Evolutionary conservation across 2,888 invertebrate species (phyloP).

Genomic region (Tetranychus piercei): DNA sequence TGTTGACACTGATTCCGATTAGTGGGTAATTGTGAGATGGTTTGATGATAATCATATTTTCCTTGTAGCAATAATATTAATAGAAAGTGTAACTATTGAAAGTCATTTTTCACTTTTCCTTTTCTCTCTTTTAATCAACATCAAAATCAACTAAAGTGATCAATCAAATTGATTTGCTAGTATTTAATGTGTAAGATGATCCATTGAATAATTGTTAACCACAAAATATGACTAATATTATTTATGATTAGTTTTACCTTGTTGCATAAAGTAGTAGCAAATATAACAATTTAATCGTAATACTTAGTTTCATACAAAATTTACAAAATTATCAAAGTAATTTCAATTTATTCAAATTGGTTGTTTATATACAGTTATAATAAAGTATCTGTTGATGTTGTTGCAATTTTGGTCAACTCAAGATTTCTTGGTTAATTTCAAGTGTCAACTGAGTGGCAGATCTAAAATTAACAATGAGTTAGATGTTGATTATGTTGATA

Average conservation of each 20-base stretch:
- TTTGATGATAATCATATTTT: background rate
- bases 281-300: no score
- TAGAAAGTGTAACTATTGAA: background rate
- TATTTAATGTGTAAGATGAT: background rate
- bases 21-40: background rate
- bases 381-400: no score
- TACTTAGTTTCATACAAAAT: no score
- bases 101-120: background rate
- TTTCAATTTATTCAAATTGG: no score
- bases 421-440: background rate
- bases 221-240: no score
- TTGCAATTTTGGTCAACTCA: no score
- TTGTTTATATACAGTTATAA: no score
- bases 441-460: background rate
- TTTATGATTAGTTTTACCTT: no score
- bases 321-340: no score
- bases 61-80: background rate
- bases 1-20: background rate
- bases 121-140: background rate
- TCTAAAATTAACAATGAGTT: background rate
- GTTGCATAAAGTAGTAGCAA: no score
- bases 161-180: background rate
- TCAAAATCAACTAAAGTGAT: background rate
- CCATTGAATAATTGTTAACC: background rate
- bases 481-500: background rate